Conservation (phyloP, 2,113 vertebrate species). For the Pavo muticus region DNA sequence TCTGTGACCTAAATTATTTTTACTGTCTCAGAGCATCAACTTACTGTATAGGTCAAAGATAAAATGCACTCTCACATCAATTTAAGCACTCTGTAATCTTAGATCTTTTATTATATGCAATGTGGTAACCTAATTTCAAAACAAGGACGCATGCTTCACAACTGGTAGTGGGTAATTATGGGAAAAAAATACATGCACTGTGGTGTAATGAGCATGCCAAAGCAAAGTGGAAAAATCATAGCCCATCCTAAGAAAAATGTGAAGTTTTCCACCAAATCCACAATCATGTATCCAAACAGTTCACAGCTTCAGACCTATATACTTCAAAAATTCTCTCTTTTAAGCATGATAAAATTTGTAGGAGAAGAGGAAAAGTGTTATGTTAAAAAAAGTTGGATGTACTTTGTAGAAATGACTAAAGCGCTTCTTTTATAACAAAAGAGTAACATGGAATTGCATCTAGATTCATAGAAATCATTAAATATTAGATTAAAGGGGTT, state of each 20-base stretch:
- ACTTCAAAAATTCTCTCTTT: not conserved
- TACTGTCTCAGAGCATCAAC: not conserved
- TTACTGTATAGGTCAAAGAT: not conserved
- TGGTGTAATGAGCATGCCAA: not conserved
- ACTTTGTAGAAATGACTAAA: not conserved
- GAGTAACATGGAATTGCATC: not conserved
- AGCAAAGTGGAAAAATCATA: not conserved
- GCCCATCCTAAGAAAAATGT: not conserved
- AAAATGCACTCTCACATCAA: not conserved
- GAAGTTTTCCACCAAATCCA: not conserved
- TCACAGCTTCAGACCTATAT: not conserved
- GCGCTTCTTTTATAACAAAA: not conserved
- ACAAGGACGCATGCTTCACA: not conserved
- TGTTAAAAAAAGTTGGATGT: not conserved
- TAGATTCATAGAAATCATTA: not conserved
- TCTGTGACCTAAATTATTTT: not conserved
- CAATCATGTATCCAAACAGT: not conserved
- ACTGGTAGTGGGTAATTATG: not conserved
- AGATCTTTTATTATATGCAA: not conserved
- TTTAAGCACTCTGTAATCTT: constrained; percentile 19
- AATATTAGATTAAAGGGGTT: constrained; percentile 7
- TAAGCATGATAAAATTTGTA: not conserved
- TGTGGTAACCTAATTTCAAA: not conserved
- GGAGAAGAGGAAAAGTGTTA: not conserved
- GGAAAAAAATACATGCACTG: not conserved